Evolutionary conservation across 2,113 vertebrate species (phyloP).

Genomic region (Trematocara variabile): DNA sequence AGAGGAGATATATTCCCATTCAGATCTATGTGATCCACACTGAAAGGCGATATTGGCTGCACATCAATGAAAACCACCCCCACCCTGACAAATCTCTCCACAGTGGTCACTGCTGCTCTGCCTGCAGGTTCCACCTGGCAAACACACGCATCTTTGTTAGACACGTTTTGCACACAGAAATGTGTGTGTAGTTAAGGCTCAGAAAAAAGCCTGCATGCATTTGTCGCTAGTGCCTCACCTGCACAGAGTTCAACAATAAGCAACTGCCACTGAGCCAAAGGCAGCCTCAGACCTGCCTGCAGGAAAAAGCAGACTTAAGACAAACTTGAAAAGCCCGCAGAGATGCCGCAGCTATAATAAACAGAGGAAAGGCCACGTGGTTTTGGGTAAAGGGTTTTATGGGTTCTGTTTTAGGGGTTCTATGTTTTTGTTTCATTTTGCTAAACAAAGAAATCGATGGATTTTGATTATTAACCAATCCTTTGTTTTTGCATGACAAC

Average conservation of each 20-base stretch:
- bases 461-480: not conserved
- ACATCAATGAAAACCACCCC: slow-evolving; percentile 18
- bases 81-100: slow-evolving; percentile 10
- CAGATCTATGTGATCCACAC: not conserved
- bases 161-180: not conserved
- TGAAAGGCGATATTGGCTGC: not conserved
- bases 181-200: not conserved
- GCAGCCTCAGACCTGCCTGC: not conserved
- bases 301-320: not conserved
- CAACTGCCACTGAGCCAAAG: not conserved
- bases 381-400: not conserved
- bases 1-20: not conserved
- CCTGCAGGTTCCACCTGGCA: not conserved
- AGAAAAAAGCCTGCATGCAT: not conserved
- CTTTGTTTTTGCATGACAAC: not conserved
- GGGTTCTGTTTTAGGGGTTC: not conserved
- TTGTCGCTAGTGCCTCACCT: not conserved
- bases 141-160: slow-evolving; percentile 25
- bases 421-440: not conserved
- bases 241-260: not conserved
- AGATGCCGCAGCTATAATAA: not conserved
- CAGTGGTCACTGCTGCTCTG: not conserved
- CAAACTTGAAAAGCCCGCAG: not conserved
- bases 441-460: not conserved
- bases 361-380: not conserved